phyloP scores from a whole-genome alignment of 2,888 invertebrate species.

The Torymus auratus region DNA sequence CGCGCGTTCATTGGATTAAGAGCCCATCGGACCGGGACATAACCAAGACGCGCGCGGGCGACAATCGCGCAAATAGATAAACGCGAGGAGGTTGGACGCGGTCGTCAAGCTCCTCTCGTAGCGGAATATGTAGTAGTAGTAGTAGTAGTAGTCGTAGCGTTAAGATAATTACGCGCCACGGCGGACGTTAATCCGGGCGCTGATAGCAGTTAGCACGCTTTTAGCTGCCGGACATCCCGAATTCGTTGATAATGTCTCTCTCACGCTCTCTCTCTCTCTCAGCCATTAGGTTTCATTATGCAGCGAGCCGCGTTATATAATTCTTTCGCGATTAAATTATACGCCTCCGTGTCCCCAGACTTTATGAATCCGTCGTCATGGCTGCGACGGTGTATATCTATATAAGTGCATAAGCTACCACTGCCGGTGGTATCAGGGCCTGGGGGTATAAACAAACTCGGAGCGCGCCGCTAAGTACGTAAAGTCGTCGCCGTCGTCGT shows the following conservation, averaged over 20 bases:
- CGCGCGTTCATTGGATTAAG: too few species aligned
- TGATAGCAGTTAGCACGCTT: slow-evolving; percentile 2
- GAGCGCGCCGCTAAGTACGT: neutral
- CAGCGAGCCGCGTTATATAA: too few species aligned
- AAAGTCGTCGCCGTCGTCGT: too few species aligned
- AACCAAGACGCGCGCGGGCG: too few species aligned
- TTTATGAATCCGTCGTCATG: too few species aligned
- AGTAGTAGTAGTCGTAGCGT: neutral
- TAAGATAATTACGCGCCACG: slow-evolving; percentile 47
- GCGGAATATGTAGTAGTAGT: slow-evolving; percentile 8
- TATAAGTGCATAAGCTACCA: too few species aligned
- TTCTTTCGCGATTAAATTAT: too few species aligned
- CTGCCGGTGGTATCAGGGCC: too few species aligned
- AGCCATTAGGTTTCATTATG: too few species aligned
- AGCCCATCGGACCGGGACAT: too few species aligned
- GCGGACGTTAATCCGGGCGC: slow-evolving; percentile 41
- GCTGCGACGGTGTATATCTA: too few species aligned
- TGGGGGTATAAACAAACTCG: neutral
- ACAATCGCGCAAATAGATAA: neutral
- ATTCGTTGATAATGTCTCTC: slow-evolving; percentile 22
- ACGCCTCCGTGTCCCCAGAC: too few species aligned
- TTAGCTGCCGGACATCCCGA: slow-evolving; percentile 30
- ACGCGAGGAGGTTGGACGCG: neutral
- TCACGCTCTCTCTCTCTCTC: neutral
- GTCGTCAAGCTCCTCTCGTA: slow-evolving; percentile 20